phyloP scores from a whole-genome alignment of 1,140 invertebrate species.

The Episyrphus balteatus region DNA sequence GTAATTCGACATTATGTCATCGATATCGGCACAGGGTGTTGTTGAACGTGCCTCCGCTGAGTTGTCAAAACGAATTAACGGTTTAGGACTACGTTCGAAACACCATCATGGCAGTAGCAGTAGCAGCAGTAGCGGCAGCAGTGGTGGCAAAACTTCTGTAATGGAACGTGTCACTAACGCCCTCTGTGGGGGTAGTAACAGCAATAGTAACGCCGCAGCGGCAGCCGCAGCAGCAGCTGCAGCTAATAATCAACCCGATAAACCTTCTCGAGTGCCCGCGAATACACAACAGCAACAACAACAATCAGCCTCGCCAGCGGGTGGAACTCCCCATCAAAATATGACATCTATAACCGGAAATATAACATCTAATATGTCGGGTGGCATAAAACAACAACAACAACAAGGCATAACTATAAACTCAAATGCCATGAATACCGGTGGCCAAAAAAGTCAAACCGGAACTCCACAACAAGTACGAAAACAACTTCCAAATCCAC shows the following conservation, averaged over 20 bases:
- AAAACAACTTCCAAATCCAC: conserved; percentile 34
- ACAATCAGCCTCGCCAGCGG: conserved; percentile 20
- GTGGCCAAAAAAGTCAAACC: neutral
- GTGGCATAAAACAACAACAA: neutral
- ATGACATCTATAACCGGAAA: conserved; percentile 35
- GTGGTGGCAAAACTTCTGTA: conserved; percentile 48
- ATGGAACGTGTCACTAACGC: conserved; percentile 77
- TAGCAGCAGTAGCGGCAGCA: conserved; percentile 21
- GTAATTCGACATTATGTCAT: conserved; percentile 22
- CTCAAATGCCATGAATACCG: neutral
- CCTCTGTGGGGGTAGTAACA: conserved; percentile 54
- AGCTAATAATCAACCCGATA: conserved; percentile 17
- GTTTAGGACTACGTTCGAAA: conserved; percentile 62
- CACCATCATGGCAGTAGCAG: conserved; percentile 41
- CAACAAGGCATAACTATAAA: too few species aligned
- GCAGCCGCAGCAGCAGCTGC: conserved; percentile 24
- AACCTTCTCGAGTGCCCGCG: conserved; percentile 1
- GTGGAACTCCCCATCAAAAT: conserved; percentile 28
- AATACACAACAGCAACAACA: conserved; percentile 11
- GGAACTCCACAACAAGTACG: conserved; percentile 26
- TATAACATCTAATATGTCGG: conserved; percentile 29
- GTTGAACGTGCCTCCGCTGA: conserved; percentile 81
- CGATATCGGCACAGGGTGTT: conserved; percentile 43
- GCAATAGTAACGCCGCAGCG: conserved; percentile 20
- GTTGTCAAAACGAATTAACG: conserved; percentile 75